These are phyloP conservation scores for Melanotaenia parkinsoni DNA, from an alignment of 2,797 vertebrate species.

Conservation along the genomic window DNA sequence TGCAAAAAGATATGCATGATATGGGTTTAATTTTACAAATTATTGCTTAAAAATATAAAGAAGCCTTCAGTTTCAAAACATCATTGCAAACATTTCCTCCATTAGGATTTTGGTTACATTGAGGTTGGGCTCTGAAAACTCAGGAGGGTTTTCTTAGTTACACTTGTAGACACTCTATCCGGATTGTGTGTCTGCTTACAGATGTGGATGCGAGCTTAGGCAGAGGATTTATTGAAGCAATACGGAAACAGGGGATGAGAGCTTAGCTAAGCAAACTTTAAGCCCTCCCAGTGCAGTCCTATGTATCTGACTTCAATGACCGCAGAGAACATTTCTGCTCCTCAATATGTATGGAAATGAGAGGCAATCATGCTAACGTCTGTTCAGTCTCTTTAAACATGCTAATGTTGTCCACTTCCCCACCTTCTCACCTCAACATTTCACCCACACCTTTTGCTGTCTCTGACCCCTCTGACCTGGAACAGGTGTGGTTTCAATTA, in stretches of 20 bases:
- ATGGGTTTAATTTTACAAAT: slow-evolving; percentile 25
- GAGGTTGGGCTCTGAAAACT: slow-evolving; percentile 44
- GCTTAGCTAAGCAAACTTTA: slow-evolving; percentile 67
- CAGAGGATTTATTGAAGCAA: slow-evolving; percentile 56
- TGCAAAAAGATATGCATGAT: not conserved
- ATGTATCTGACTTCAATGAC: slow-evolving; percentile 67
- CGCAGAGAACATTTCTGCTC: slow-evolving; percentile 51
- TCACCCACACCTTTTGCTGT: slow-evolving; percentile 35
- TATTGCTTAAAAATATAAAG: slow-evolving; percentile 20
- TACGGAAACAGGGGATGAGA: slow-evolving; percentile 66
- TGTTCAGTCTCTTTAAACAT: slow-evolving; percentile 74
- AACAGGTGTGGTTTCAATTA: slow-evolving; percentile 83
- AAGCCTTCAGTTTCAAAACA: slow-evolving; percentile 23
- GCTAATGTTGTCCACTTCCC: slow-evolving; percentile 65
- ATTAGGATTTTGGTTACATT: slow-evolving; percentile 8
- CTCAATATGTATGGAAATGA: slow-evolving; percentile 85
- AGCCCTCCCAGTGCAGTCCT: slow-evolving; percentile 58
- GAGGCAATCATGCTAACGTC: slow-evolving; percentile 75
- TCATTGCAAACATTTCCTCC: slow-evolving; percentile 31
- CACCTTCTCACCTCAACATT: slow-evolving; percentile 21
- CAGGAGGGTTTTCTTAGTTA: slow-evolving; percentile 45
- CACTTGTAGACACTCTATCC: slow-evolving; percentile 56
- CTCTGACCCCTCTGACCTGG: slow-evolving; percentile 54
- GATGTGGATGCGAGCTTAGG: slow-evolving; percentile 59
- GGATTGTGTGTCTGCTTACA: slow-evolving; percentile 59